Conservation (phyloP, 2,797 vertebrate genomes). For the Microctenopoma stevenorrisi region DNA sequence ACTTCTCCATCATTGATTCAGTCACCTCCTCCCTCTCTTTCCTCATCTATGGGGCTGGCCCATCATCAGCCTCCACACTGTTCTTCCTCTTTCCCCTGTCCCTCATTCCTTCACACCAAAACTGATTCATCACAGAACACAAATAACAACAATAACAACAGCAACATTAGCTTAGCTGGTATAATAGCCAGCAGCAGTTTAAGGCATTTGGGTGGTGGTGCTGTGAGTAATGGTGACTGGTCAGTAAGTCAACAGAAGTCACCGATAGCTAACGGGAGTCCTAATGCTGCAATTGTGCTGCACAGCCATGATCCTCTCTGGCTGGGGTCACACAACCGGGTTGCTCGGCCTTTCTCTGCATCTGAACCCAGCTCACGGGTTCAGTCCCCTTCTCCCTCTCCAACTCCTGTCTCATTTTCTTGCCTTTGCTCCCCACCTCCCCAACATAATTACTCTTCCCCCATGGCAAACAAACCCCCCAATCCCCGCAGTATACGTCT, state of each 20-base stretch:
- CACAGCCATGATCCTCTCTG: slow-evolving; percentile 58
- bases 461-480: slow-evolving; percentile 78
- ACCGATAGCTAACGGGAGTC: slow-evolving; percentile 7
- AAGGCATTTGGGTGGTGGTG: slow-evolving; percentile 6
- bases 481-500: slow-evolving; percentile 65
- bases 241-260: slow-evolving; percentile 46
- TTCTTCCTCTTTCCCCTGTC: slow-evolving; percentile 27
- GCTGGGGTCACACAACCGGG: slow-evolving; percentile 76
- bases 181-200: not conserved
- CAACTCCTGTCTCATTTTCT: slow-evolving; percentile 58
- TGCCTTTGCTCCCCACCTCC: slow-evolving; percentile 76
- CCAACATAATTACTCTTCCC: slow-evolving; percentile 62
- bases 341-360: slow-evolving; percentile 80
- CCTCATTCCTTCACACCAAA: slow-evolving; percentile 49
- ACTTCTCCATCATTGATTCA: slow-evolving; percentile 36
- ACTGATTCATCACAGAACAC: slow-evolving; percentile 36
- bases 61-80: slow-evolving; percentile 25
- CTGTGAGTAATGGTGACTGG: slow-evolving; percentile 36
- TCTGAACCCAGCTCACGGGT: slow-evolving; percentile 87
- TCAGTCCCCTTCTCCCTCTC: slow-evolving; percentile 75
- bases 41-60: slow-evolving; percentile 39
- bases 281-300: slow-evolving; percentile 1
- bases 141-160: slow-evolving; percentile 71
- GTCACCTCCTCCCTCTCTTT: slow-evolving; percentile 22
- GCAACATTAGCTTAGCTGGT: slow-evolving; percentile 2